phyloP scores from a whole-genome alignment of 1,140 invertebrate species.

The Pogonus chalceus region DNA sequence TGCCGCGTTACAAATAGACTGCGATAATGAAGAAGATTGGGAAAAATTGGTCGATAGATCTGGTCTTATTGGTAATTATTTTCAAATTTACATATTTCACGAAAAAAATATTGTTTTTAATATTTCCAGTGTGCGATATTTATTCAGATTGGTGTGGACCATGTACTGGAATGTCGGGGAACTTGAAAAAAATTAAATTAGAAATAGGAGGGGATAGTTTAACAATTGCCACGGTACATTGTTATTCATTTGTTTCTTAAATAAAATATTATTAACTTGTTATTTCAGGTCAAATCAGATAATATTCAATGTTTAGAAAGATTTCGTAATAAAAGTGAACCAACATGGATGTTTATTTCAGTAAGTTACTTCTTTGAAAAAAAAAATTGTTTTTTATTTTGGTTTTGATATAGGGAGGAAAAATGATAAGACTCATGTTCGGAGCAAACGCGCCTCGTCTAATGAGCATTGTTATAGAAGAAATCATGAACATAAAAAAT shows the following conservation, averaged over 20 bases:
- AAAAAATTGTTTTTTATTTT: too few species aligned
- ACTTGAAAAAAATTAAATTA: constrained; percentile 80
- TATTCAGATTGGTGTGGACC: constrained; percentile 90
- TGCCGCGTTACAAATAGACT: constrained; percentile 66
- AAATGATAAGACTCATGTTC: constrained; percentile 73
- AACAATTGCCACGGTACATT: constrained; percentile 67
- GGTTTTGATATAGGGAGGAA: constrained; percentile 73
- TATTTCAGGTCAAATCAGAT: constrained; percentile 80
- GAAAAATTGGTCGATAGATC: constrained; percentile 64
- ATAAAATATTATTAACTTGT: constrained; percentile 16
- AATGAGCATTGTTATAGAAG: constrained; percentile 58
- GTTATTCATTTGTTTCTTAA: background rate
- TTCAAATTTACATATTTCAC: background rate
- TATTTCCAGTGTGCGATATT: constrained; percentile 69
- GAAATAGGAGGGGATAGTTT: constrained; percentile 76
- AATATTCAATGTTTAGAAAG: constrained; percentile 64
- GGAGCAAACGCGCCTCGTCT: constrained; percentile 77
- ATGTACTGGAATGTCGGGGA: constrained; percentile 75
- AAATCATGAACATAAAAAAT: constrained; percentile 52
- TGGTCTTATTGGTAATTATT: constrained; percentile 66
- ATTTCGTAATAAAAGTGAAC: constrained; percentile 80
- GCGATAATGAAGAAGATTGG: constrained; percentile 82
- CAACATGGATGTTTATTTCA: constrained; percentile 81
- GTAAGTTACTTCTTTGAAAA: too few species aligned
- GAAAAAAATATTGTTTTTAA: too few species aligned